Conservation (phyloP, 2,113 vertebrate genomes). For the Australoheros scitulus region DNA sequence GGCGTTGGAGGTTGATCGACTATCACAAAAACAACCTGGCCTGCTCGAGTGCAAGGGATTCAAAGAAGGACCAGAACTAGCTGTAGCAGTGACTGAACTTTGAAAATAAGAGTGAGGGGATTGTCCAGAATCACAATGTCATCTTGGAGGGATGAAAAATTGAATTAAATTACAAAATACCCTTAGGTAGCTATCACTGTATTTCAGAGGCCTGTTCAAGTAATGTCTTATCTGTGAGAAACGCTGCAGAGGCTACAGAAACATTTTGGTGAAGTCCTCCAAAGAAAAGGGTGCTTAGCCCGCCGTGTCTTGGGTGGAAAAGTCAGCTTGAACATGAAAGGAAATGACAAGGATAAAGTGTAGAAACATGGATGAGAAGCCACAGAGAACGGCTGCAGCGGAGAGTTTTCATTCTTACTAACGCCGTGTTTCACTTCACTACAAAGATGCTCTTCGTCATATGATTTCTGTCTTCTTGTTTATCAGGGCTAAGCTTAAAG, state of each 20-base stretch:
- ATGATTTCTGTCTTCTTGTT: neutral
- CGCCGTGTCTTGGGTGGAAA: neutral
- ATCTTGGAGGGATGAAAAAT: too few relatives aligned
- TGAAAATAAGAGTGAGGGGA: neutral
- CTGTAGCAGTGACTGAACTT: neutral
- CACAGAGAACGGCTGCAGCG: fast-evolving
- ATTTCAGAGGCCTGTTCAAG: neutral
- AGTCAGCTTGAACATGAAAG: neutral
- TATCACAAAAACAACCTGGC: neutral
- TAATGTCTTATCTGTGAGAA: neutral
- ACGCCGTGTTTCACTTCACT: neutral
- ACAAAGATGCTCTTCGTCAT: fast-evolving
- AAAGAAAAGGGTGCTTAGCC: neutral
- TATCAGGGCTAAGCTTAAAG: neutral
- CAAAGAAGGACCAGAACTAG: neutral
- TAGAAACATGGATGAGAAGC: neutral
- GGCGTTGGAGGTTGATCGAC: too few relatives aligned
- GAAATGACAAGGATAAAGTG: neutral
- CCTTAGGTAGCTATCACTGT: neutral
- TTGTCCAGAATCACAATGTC: neutral
- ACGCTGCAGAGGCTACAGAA: too few relatives aligned
- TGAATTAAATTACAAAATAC: neutral
- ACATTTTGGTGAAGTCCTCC: neutral
- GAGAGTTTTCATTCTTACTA: neutral
- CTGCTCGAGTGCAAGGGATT: neutral